These are phyloP conservation scores for Listronotus bonariensis DNA, from an alignment of 1,140 invertebrate species.

Conservation along the genomic window DNA sequence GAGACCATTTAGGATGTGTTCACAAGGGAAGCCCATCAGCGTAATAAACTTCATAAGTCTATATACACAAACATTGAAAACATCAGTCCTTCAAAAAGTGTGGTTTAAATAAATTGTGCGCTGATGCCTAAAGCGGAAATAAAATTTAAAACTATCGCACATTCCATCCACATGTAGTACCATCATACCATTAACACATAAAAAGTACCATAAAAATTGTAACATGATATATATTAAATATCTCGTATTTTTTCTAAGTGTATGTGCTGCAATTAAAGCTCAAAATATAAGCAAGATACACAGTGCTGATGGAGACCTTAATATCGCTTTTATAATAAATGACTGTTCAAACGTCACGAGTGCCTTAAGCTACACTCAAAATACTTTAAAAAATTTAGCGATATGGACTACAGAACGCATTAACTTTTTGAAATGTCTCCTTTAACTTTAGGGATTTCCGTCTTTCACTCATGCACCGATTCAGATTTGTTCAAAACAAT, in stretches of 20 bases:
- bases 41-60: conserved; percentile 25
- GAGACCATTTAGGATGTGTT: conserved; percentile 7
- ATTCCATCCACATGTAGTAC: conserved; percentile 7
- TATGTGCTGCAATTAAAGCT: not conserved
- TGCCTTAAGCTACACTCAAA: conserved; percentile 4
- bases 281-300: not conserved
- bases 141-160: conserved; percentile 26
- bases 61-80: conserved; percentile 32
- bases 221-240: conserved; percentile 19
- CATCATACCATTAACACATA: not conserved
- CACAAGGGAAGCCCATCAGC: conserved; percentile 34
- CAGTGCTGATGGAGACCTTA: conserved; percentile 11
- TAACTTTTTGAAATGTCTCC: conserved; percentile 43
- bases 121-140: conserved; percentile 43
- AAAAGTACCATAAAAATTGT: not conserved
- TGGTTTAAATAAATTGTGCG: conserved; percentile 39
- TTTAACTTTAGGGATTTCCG: conserved; percentile 41
- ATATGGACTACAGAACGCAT: conserved; percentile 47
- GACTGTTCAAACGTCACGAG: not conserved
- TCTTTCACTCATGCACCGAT: conserved; percentile 43
- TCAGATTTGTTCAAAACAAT: conserved; percentile 42
- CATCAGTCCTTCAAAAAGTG: conserved; percentile 38
- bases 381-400: conserved; percentile 38
- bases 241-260: conserved; percentile 10
- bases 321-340: conserved; percentile 2